Base-by-base conservation (phyloP, 2,113 vertebrate species). In the Holacanthus passer region DNA sequence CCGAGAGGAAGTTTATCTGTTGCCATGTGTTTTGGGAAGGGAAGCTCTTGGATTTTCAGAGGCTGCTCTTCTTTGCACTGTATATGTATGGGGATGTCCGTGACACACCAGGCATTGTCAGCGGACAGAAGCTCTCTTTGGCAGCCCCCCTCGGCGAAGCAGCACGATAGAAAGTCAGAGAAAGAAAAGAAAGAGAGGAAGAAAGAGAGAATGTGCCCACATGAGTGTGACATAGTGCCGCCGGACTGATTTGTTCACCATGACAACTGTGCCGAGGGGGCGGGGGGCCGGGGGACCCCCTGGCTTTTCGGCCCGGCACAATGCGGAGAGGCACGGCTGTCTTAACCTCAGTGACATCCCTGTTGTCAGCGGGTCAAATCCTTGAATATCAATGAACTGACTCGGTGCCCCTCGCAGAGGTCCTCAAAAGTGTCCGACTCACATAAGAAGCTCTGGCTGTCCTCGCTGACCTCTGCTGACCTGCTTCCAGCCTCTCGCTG, bases 341-440 rank as follows among this genome's bases (percentile, higher is more conserved):
- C 81, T 85, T 88, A 95, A 95, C 95, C 96, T 85, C 79, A 0
- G 80, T 39, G 93, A 94, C 94, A 84, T 75, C 41, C 74, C 88
- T 20, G 82, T 91, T 93, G 94, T 94, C 35, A 76, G 84, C 55
- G 24, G 95, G 96, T 96, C 95, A 94, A 93, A 95, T 94, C 90
- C 35, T 92, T 94, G 94, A 94, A 92, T 95, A 93, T 94, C 95
- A 94, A 89, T 90, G 84, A 91, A 87, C 86, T 91, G 84, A 72
- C 88, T 94, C 87, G 74, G 69, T 90, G 87, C 86, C 87, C 90
- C 91, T 92, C 81, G 79, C 83, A 87, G 73, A 84, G 87, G 60
- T 93, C 88, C 75, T 88, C 88, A 88, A 90, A 55, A 86, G 70
- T 92, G 94, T 93, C 90, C 58, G 82, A 43, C 89, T 88, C 92